A percentile compares a stretch with the other conserved stretches of the same genome.
These are phyloP conservation scores for Cephalopterus ornatus DNA, from an alignment of 2,113 vertebrate genomes.

Conservation along the genomic window DNA sequence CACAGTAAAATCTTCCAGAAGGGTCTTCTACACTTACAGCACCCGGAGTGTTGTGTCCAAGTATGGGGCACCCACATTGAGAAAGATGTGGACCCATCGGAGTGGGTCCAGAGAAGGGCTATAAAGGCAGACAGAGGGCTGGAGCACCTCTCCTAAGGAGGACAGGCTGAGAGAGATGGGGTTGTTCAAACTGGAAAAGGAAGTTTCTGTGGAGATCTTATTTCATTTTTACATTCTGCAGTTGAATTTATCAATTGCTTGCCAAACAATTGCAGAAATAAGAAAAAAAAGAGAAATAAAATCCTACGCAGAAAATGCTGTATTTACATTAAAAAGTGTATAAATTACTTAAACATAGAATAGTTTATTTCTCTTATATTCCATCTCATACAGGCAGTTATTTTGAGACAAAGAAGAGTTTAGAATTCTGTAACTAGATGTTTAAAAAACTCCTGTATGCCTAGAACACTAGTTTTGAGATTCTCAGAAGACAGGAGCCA, in stretches of 20 bases:
- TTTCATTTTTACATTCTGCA: not conserved
- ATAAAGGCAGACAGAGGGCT: too few relatives aligned
- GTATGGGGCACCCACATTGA: not conserved
- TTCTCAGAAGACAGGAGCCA: not conserved
- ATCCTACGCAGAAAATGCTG: not conserved
- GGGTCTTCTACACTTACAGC: too few relatives aligned
- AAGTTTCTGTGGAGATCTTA: not conserved
- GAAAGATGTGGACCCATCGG: not conserved
- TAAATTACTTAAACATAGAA: not conserved
- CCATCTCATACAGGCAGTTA: not conserved
- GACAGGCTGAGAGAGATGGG: not conserved
- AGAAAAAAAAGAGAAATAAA: not conserved
- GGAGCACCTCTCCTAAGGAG: not conserved
- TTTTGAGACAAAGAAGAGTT: not conserved
- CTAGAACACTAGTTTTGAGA: not conserved
- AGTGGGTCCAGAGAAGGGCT: not conserved
- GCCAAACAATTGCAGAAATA: not conserved
- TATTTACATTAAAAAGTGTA: not conserved
- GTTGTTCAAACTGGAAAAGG: not conserved
- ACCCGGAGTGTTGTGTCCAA: not conserved
- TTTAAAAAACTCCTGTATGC: not conserved
- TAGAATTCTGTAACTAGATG: not conserved
- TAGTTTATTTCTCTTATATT: not conserved
- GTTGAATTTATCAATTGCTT: not conserved
- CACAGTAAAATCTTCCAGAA: too few relatives aligned